Evolutionary conservation across 2,113 vertebrate genomes (phyloP).

Genomic region (Mobula hypostoma): DNA sequence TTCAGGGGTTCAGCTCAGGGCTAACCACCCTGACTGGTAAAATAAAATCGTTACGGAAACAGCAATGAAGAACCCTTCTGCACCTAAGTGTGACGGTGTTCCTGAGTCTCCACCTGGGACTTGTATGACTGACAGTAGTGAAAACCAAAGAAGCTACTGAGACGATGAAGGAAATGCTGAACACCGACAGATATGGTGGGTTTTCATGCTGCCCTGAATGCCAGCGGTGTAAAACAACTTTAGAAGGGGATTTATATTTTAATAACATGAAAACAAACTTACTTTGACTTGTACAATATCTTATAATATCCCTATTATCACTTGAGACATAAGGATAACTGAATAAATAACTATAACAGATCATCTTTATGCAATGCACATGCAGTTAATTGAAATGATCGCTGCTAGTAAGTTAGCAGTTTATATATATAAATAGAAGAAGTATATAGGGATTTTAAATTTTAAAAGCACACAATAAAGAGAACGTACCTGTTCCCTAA

Average conservation of each 20-base stretch:
- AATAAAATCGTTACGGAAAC: too few relatives aligned
- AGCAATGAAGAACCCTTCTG: too few relatives aligned
- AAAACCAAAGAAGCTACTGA: too few relatives aligned
- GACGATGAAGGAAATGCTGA: too few relatives aligned
- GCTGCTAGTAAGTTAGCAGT: background rate
- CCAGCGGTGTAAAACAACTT: too few relatives aligned
- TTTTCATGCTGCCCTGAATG: too few relatives aligned
- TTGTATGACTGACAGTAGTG: too few relatives aligned
- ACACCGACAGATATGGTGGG: too few relatives aligned
- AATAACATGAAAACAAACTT: background rate
- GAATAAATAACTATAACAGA: background rate
- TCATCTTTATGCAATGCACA: background rate
- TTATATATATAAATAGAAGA: background rate
- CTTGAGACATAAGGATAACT: background rate
- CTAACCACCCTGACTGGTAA: too few relatives aligned
- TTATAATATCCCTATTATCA: background rate
- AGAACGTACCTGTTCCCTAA: slow-evolving; percentile 71
- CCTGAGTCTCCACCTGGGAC: too few relatives aligned
- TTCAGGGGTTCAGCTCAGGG: too few relatives aligned
- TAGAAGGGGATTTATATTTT: background rate
- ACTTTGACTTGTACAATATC: background rate
- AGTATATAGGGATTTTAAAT: background rate
- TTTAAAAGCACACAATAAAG: background rate
- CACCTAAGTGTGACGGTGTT: too few relatives aligned
- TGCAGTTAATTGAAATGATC: background rate